Base-by-base conservation (phyloP, 2,113 vertebrate species). In the Melozone crissalis region DNA sequence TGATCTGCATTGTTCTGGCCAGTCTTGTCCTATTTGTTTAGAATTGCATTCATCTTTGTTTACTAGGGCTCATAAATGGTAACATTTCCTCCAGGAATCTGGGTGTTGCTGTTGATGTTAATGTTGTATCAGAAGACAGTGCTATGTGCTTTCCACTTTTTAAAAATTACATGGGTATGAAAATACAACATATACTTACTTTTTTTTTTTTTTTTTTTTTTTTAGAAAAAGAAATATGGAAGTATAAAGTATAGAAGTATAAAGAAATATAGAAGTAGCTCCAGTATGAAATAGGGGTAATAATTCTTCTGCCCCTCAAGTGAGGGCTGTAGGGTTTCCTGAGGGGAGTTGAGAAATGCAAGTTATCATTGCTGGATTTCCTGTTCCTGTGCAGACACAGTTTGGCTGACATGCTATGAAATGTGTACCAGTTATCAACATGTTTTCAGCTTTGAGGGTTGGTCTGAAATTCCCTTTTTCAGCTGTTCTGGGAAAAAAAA, bases 341-440 rank as follows among this genome's bases (percentile, higher is more conserved):
- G 88, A 84, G 69, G 59, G 65, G 47, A 89, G 78, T 66, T 96
- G 89, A 90, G 90, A 94, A 94, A 94, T 87, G 57, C 47, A 27
- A 31, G 62, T 91, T 95, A 61, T 88, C 90, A 14, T 68, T 96
- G 79, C 90, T 94, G 84, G 79, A 86, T 93, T 97, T 96, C 94
- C 92, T 90, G 44, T 96, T 95, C 90, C 92, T 90, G 83, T 59
- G 9, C 49, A 86, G 90, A 16, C 75, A 3, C 37, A 41, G 76
- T 68, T 92, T 90, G 85, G 83, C 76, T 84, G 86, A 71, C 54
- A 13, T 3, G 0, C 87, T 57, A 35, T 79, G 63, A 81, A 88
- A 73, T 23, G 21, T 21, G 24, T 55, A 89, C 66, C 69, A 41
- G 49, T 84, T 80, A 73, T 72, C 79, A 72, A 65, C 31, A 5